phyloP scores from a whole-genome alignment of 2,113 vertebrate genomes.

The Pelobates fuscus region DNA sequence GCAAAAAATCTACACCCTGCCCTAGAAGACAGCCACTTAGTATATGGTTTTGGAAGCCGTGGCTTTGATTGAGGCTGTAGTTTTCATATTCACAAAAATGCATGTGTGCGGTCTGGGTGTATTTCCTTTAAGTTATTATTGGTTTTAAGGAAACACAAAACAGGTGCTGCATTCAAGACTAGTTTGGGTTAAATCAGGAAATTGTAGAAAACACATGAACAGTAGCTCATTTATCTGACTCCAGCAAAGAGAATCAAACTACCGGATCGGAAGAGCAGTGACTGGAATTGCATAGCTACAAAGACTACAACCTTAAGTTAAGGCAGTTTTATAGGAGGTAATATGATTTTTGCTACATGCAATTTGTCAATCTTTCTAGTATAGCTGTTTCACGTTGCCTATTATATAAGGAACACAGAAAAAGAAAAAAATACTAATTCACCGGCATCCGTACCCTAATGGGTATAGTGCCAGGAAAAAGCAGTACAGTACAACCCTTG shows the following conservation, averaged over 20 bases:
- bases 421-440: no score
- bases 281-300: slow-evolving; percentile 26
- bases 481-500: no score
- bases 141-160: slow-evolving; percentile 55
- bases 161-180: slow-evolving; percentile 55
- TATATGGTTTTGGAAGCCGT: slow-evolving; percentile 52
- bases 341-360: background rate
- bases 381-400: background rate
- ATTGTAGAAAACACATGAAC: slow-evolving; percentile 54
- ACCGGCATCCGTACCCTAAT: no score
- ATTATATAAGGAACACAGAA: no score
- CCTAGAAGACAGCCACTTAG: slow-evolving; percentile 48
- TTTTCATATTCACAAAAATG: slow-evolving; percentile 42
- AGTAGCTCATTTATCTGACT: slow-evolving; percentile 55
- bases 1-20: slow-evolving; percentile 53
- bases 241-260: fast-evolving
- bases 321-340: background rate
- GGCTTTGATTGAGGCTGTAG: slow-evolving; percentile 16
- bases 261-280: slow-evolving; percentile 9
- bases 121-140: slow-evolving; percentile 53
- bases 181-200: slow-evolving; percentile 52
- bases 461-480: no score
- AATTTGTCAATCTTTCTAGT: background rate
- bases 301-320: background rate
- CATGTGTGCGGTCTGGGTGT: slow-evolving; percentile 51